Evolutionary conservation across 2,797 vertebrate species (phyloP), one percentile per base, ranked within the genome.

Genomic region (Coluber constrictor): DNA sequence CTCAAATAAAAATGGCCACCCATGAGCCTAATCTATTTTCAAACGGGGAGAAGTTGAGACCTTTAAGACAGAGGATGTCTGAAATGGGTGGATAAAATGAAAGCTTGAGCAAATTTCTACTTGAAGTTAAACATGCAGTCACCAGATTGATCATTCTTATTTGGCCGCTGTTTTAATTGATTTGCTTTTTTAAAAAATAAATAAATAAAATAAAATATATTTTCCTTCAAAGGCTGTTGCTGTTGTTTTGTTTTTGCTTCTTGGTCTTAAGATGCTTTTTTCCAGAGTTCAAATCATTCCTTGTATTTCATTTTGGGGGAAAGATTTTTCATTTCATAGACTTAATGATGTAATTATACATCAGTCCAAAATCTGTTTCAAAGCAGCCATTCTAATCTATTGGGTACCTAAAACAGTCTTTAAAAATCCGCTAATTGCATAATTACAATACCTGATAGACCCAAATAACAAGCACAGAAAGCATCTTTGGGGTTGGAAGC

Each of bases 331-430:
- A 96, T 92, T 95, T 93, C 95, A 88, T 94, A 32, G 93, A 94
- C 93, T 96, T 96, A 96, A 97, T 96, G 96, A 95, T 94, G 70
- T 95, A 96, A 96, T 96, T 95, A 95, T 54, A 92, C 95, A 96
- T 96, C 91, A 96, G 93, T 95, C 93, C 93, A 59, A 93, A 95
- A 96, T 96, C 92, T 95, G 96, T 95, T 97, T 97, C 96, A 95
- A 90, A 96, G 96, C 96, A 96, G 92, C 96, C 94, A 94, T 97
- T 97, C 90, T 95, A 94, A 95, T 96, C 95, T 97, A 93, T 93
- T 95, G 94, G 92, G 93, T 95, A 93, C 93, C 96, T 94, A 93
- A 96, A 93, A 96, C 90, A 93, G 94, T 96, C 94, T 96, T 96
- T 97, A 97, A 96, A 96, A 95, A 96, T 91, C 93, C 93, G 93